phyloP scores from a whole-genome alignment of 2,888 invertebrate species.

The Tetranychus piercei region DNA sequence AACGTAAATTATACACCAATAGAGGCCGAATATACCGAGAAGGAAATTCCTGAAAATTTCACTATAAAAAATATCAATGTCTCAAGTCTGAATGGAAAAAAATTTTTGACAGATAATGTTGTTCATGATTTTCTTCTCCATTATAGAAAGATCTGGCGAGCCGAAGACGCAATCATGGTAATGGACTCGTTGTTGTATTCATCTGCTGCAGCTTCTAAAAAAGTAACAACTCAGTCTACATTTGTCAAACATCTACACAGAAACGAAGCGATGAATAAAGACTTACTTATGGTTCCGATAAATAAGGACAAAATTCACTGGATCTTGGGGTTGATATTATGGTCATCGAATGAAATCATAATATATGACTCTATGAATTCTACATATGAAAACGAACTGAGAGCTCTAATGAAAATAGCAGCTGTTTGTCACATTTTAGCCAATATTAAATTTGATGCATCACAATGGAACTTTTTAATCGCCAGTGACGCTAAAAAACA shows the following conservation, averaged over 20 bases:
- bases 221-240: neutral
- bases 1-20: neutral
- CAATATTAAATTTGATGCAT: neutral
- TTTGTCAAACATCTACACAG: neutral
- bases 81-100: neutral
- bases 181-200: neutral
- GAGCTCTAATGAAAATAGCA: neutral
- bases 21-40: neutral
- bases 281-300: neutral
- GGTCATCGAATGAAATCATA: neutral
- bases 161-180: neutral
- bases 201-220: neutral
- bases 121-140: neutral
- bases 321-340: neutral
- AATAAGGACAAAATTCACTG: neutral
- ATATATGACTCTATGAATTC: neutral
- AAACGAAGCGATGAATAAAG: neutral
- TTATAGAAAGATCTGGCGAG: neutral
- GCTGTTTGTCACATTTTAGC: neutral
- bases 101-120: neutral
- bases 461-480: neutral
- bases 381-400: neutral
- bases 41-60: neutral
- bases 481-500: conserved; percentile 3
- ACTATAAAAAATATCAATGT: neutral